phyloP scores from a whole-genome alignment of 64 coral and sea anemone genomes.

The Actinia equina region DNA sequence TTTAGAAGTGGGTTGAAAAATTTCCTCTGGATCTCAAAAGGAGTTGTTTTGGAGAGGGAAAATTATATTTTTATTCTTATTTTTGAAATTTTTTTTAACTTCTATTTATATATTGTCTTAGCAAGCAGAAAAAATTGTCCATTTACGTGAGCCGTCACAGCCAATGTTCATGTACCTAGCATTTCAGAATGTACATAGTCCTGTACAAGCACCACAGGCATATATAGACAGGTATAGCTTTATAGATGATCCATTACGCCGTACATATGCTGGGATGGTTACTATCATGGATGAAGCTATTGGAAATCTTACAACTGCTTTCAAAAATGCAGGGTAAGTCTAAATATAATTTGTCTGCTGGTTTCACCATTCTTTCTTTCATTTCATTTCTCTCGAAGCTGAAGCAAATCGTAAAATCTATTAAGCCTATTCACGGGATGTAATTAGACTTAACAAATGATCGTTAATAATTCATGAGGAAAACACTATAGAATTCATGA shows the following conservation, averaged over 20 bases:
- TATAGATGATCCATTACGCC: slow-evolving; percentile 51
- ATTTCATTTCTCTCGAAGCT: too few relatives aligned
- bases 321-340: slow-evolving; percentile 60
- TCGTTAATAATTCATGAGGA: too few relatives aligned
- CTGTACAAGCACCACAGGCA: slow-evolving; percentile 66
- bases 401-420: too few relatives aligned
- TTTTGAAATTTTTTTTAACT: not conserved
- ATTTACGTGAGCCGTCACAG: slow-evolving; percentile 40
- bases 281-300: slow-evolving; percentile 78
- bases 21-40: too few relatives aligned
- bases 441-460: too few relatives aligned
- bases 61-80: not conserved
- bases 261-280: slow-evolving; percentile 83
- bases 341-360: not conserved
- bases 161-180: slow-evolving; percentile 85
- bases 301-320: slow-evolving; percentile 61
- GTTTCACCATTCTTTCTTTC: too few relatives aligned
- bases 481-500: too few relatives aligned
- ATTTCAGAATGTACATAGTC: slow-evolving; percentile 78
- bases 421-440: too few relatives aligned
- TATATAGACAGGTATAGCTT: slow-evolving; percentile 51
- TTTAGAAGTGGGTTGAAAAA: too few relatives aligned
- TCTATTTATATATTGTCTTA: not conserved
- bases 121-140: slow-evolving; percentile 61
- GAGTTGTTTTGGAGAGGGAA: not conserved